phyloP scores from a whole-genome alignment of 2,888 invertebrate species.

The Ormyrus pomaceus region DNA sequence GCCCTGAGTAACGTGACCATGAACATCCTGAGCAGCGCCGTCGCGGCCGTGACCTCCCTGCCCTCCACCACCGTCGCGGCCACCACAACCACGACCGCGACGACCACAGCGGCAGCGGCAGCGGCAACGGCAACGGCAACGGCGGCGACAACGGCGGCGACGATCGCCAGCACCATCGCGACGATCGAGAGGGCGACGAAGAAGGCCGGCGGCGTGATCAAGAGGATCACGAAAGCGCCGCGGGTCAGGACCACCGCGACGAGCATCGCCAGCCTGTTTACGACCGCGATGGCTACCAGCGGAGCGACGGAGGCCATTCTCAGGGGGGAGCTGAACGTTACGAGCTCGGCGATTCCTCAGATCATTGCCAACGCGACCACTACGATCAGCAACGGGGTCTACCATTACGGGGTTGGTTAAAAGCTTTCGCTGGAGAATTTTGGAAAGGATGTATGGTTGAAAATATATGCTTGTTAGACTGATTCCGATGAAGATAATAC shows the following conservation, averaged over 20 bases:
- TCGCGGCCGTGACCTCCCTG: conserved; percentile 55
- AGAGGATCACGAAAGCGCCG: conserved; percentile 63
- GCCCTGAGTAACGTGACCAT: conserved; percentile 58
- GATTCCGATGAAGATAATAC: too few species aligned
- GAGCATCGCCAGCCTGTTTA: conserved; percentile 62
- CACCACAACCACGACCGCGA: conserved; percentile 26
- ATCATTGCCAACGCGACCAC: conserved; percentile 38
- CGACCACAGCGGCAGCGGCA: conserved; percentile 61
- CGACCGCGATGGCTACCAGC: conserved; percentile 65
- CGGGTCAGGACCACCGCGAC: conserved; percentile 58
- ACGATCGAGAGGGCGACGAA: conserved; percentile 39
- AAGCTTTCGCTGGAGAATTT: too few species aligned
- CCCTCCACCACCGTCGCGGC: conserved; percentile 16
- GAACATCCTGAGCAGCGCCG: conserved; percentile 62
- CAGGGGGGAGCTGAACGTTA: conserved; percentile 59
- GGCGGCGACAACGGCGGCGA: background rate
- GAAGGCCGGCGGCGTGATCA: conserved; percentile 57
- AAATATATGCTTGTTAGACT: too few species aligned
- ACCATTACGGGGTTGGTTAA: conserved; percentile 7
- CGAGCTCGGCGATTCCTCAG: conserved; percentile 66
- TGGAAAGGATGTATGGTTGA: too few species aligned
- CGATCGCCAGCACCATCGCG: conserved; percentile 26
- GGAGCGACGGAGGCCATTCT: conserved; percentile 61
- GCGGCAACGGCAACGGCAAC: background rate
- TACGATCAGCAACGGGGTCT: conserved; percentile 19